These are phyloP conservation scores for Ciconia stormi DNA, from an alignment of 2,113 vertebrate species.

Conservation along the genomic window DNA sequence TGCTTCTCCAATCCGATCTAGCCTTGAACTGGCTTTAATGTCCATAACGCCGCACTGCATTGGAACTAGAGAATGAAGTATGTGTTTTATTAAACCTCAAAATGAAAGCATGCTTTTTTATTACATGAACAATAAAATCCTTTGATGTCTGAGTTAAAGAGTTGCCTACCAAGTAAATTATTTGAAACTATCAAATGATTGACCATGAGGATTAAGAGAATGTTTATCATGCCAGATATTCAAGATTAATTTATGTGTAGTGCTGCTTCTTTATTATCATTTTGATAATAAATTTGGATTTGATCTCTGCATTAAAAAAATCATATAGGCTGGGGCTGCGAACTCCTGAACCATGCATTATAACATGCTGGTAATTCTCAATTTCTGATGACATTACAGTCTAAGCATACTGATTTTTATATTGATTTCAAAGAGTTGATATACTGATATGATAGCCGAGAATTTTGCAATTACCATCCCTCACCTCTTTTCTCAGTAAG, in stretches of 20 bases:
- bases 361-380: background rate
- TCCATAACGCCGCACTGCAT: background rate
- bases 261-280: background rate
- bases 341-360: background rate
- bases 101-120: background rate
- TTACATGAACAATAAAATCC: background rate
- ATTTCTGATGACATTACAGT: background rate
- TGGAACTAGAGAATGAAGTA: background rate
- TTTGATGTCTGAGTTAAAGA: background rate
- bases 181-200: background rate
- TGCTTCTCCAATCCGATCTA: background rate
- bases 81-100: background rate
- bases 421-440: background rate
- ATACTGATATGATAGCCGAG: background rate
- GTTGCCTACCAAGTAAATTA: background rate
- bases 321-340: background rate
- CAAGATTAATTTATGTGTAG: background rate
- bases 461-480: background rate
- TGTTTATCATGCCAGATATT: background rate
- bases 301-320: background rate
- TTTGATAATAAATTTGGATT: background rate
- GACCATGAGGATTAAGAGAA: background rate
- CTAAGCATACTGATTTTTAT: background rate
- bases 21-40: background rate
- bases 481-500: background rate